phyloP scores from a whole-genome alignment of 2,888 invertebrate species.

The Thereva unica region DNA sequence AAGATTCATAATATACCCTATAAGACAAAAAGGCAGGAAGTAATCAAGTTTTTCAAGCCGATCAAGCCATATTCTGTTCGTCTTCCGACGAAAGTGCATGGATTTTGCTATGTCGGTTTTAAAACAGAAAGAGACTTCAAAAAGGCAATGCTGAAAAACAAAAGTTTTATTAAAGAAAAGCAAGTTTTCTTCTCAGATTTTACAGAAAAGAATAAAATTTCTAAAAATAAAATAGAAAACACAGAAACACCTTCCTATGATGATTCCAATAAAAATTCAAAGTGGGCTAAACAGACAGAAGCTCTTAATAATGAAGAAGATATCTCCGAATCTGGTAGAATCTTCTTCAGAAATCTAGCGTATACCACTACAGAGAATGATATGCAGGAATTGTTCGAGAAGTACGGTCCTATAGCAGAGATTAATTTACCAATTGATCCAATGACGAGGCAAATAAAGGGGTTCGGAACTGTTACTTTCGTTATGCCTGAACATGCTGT shows the following conservation, averaged over 20 bases:
- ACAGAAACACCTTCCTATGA: conserved; percentile 38
- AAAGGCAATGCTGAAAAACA: conserved; percentile 80
- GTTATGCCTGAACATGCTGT: conserved; percentile 95
- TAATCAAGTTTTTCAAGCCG: conserved; percentile 84
- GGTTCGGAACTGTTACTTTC: conserved; percentile 91
- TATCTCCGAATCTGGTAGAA: conserved; percentile 86
- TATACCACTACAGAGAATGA: conserved; percentile 87
- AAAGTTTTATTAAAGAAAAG: conserved; percentile 79
- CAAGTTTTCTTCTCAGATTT: conserved; percentile 64
- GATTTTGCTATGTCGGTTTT: conserved; percentile 91
- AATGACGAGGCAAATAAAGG: conserved; percentile 76
- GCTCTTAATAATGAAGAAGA: conserved; percentile 72
- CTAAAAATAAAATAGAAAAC: conserved; percentile 47
- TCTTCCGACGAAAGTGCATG: conserved; percentile 74
- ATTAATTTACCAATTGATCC: conserved; percentile 87
- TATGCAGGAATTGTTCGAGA: conserved; percentile 77
- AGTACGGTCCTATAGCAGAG: conserved; percentile 86
- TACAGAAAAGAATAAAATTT: conserved; percentile 57
- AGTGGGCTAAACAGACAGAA: conserved; percentile 69
- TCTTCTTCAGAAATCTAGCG: conserved; percentile 89
- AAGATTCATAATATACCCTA: conserved; percentile 79
- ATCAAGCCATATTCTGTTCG: conserved; percentile 78
- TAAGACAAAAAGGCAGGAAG: conserved; percentile 78
- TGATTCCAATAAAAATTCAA: conserved; percentile 51
- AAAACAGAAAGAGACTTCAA: conserved; percentile 78